Base-by-base conservation (phyloP, 2,113 vertebrate genomes). In the Gnathonemus longibarbis region DNA sequence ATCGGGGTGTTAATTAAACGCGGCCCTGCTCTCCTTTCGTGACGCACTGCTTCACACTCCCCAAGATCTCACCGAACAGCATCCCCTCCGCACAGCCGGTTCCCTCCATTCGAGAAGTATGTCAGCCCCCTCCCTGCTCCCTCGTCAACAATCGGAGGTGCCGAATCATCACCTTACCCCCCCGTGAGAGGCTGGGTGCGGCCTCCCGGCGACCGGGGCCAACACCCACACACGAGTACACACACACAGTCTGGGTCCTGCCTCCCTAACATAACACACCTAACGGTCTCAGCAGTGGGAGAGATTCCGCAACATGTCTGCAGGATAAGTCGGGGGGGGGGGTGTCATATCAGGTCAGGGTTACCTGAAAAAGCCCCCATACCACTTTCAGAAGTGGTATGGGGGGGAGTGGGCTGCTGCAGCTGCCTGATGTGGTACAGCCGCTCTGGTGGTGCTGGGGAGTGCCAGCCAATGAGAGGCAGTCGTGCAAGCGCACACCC, bases 1-100 rank as follows among this genome's bases (percentile, higher is more conserved):
- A 56, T 58, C 11, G 39, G 77, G 27, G 88, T 89, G 88, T 89
- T 89, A 89, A 89, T 89, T 56, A 85, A 89, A 89, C 52, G 39
- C 39, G 53, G 89, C n/a, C 85, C 85, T 15, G 50, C 85, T 87
- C 85, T 50, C 45, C n/a, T 87, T 87, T 8, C 13, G n/a, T 87
- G 85, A 87, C 85, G 48, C 84, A 56, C 42, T 50, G 56, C 53
- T 88, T 88, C 66, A 84, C 74, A 42, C 74, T 89, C 80, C 52
- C 50, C 89, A 84, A 52, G 52, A 84, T 80, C 39, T 27, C 31
- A 45, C 42, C 11, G 11, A 56, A 35, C 50, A 42, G 53, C 90
- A 46, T 21, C 19, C 85, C 50, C 48, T 48, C 19, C 3, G 10
- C 27, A 24, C n/a, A 49, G 13, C 46, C 48, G 48, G 46, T 24